Base-by-base conservation (phyloP, 2,797 vertebrate genomes). In the Microctenopoma lineatum region DNA sequence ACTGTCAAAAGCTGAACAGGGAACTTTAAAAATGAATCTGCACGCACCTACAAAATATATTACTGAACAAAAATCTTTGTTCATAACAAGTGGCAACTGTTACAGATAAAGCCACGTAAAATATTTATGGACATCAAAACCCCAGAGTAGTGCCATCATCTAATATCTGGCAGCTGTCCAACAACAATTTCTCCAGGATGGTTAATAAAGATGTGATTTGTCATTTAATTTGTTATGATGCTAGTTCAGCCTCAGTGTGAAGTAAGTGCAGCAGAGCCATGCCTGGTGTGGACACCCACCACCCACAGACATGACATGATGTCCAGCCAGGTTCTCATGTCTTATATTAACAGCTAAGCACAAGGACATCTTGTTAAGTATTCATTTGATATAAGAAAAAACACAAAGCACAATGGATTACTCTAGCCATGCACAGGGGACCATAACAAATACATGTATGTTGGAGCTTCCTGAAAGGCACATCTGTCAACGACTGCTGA, bases 401-500 rank as follows among this genome's bases (percentile, higher is more conserved):
- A 6, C 27, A 29, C 27, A 27, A 42, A 14, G 2, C 6, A 18
- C 4, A 1, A 36, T 51, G 7, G 29, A 63, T 47, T 10, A 21
- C 42, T 14, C 13, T n/a, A 25, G n/a, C 36, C 2, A 7, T 4
- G 7, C 41, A 42, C 41, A 5, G 41, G 9, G 3, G 36, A 38
- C 9, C 3, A 12, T 38, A 12, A 10, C 36, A 38, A 12, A 2
- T 38, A 38, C 73, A 55, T 76, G 84, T 48, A 78, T 60, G 60
- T 66, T 34, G 16, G 39, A 77, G 27, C 7, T 3, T 34, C 36
- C 2, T 4, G 10, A 4, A 11, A 38, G 55, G 55, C 42, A 58
- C 38, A 56, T 69, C 77, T 46, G 55, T 51, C 21, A 5, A 73
- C 39, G 77, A 56, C 57, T 46, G 53, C 39, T 36, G 61, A 54